Evolutionary conservation across 1,140 invertebrate species (phyloP), one percentile per base, ranked within the genome.

Genomic region (Nephila pilipes): DNA sequence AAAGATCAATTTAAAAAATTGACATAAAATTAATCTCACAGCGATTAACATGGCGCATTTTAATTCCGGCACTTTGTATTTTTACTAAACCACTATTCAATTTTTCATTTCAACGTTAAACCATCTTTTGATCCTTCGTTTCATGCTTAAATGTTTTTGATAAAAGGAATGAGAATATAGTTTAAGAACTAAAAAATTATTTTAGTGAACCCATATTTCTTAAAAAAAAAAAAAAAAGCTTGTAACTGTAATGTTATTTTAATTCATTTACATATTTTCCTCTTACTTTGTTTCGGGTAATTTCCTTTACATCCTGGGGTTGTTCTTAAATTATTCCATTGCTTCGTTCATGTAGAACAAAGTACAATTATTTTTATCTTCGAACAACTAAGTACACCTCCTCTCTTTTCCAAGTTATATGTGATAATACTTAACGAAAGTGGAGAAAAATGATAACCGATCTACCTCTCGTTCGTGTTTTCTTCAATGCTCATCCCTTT

Each of bases 371-470:
- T 75, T 75, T 75, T 36, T 20, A 14, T 3, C 36, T 36, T 22
- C 69, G 32, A 16, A 75, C 29, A 18, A 18, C 29, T 75, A 75
- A 75, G 69, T 75, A 32, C 10, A 1, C 29, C 5, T 4, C 6
- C 1, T 16, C 29, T 75, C 69, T 36, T 18, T 75, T 75, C 6
- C 29, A 36, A 18, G 69, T 75, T 75, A 2, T 75, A 75, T 75
- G 69, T 75, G 69, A 75, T 75, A 75, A 75, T 75, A 36, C 29
- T 32, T 75, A 75, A 14, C 14, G 32, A 36, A 29, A 18, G 29
- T 3, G 69, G 16, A 32, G 69, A 36, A 75, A 75, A 75, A 75
- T 36, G 32, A 95, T 22, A 87, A 81, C 69, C 29, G 46, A 46
- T 46, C 46, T 46, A 46, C 46, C 46, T 10, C 25, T 75, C 20